A percentile compares a stretch with the other conserved stretches of the same genome.
Evolutionary conservation across 2,888 invertebrate species (phyloP).

Genomic region (Bimastos eiseni): DNA sequence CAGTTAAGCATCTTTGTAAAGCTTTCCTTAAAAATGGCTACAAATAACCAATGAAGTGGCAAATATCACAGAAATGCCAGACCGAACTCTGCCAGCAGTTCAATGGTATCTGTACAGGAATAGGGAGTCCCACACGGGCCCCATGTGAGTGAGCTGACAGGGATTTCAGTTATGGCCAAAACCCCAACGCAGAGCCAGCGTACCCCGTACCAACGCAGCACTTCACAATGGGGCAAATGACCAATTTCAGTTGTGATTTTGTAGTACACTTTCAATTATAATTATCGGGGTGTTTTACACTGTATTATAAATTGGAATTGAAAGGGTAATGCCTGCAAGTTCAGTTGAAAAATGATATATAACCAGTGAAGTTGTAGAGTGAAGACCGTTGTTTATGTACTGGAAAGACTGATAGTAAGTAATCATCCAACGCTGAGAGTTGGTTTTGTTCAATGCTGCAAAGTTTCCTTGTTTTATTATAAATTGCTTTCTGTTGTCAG

Average conservation of each 20-base stretch:
- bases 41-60: too few species aligned
- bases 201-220: too few species aligned
- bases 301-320: background rate
- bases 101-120: too few species aligned
- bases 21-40: too few species aligned
- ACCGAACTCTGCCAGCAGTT: too few species aligned
- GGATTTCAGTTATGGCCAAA: too few species aligned
- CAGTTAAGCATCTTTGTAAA: too few species aligned
- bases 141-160: too few species aligned
- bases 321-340: background rate
- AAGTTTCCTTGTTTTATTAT: background rate
- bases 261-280: background rate
- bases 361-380: background rate
- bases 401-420: background rate
- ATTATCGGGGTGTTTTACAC: background rate
- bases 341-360: background rate
- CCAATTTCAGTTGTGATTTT: background rate
- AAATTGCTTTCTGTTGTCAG: background rate
- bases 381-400: too few species aligned
- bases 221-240: background rate
- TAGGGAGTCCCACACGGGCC: too few species aligned
- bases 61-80: too few species aligned
- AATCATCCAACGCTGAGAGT: background rate
- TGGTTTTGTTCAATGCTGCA: background rate
- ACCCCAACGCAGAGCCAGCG: too few species aligned